Evolutionary conservation across 2,113 vertebrate genomes (phyloP).

Genomic region (Podarcis muralis): DNA sequence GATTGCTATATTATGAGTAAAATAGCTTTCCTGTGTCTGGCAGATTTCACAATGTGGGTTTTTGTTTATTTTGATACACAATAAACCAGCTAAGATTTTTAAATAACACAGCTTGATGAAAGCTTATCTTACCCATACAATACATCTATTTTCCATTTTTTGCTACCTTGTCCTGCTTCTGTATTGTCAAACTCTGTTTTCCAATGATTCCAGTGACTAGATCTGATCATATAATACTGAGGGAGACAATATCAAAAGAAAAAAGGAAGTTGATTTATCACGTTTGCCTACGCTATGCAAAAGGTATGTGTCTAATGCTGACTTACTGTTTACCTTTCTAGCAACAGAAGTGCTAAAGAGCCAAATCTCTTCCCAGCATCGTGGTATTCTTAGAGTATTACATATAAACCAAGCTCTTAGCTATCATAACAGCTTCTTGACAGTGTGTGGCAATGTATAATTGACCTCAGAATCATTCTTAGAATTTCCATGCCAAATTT

Average conservation of each 20-base stretch:
- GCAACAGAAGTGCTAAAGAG: not conserved
- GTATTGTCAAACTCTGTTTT: too few species aligned
- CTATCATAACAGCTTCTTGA: not conserved
- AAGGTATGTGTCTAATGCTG: not conserved
- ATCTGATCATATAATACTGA: too few species aligned
- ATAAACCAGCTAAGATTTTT: not conserved
- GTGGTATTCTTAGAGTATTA: not conserved
- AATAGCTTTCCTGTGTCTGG: not conserved
- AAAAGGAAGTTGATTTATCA: not conserved
- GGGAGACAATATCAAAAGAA: not conserved
- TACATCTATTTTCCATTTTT: too few species aligned
- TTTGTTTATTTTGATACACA: conserved; percentile 12
- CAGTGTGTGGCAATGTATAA: conserved; percentile 27
- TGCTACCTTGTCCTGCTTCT: too few species aligned
- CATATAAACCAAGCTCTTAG: not conserved
- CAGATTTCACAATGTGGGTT: not conserved
- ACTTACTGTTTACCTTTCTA: not conserved
- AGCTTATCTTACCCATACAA: conserved; percentile 8
- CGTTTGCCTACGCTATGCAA: not conserved
- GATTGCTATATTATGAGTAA: not conserved
- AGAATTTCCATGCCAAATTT: not conserved
- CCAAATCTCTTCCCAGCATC: conserved; percentile 11
- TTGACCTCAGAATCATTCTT: conserved; percentile 9
- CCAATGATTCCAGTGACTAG: too few species aligned
- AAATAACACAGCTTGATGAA: not conserved